phyloP scores from a whole-genome alignment of 1,140 invertebrate genomes.

The Doryteuthis pealeii region DNA sequence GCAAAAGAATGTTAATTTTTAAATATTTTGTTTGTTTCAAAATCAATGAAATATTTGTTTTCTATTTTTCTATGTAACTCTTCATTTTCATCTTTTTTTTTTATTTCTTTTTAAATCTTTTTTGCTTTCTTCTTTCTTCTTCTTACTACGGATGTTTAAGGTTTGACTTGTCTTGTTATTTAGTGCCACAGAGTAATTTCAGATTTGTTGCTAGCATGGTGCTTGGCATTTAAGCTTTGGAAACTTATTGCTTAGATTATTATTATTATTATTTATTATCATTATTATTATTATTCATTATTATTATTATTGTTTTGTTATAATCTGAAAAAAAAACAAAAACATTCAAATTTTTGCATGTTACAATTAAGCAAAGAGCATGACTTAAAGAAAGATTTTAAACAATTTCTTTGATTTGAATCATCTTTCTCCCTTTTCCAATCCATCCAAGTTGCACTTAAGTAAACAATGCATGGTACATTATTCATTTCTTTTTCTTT shows the following conservation, averaged over 20 bases:
- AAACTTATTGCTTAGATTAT: background rate
- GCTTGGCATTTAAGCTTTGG: conserved; percentile 13
- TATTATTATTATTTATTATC: no score
- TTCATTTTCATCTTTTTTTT: conserved; percentile 24
- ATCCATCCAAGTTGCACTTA: no score
- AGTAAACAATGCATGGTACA: no score
- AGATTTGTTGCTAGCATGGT: conserved; percentile 13
- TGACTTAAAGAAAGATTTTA: no score
- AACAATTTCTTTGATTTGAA: no score
- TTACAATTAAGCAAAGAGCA: background rate
- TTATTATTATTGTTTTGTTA: no score
- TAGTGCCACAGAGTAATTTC: background rate
- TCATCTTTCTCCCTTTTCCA: no score
- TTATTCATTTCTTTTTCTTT: no score
- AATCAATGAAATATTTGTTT: background rate
- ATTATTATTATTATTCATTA: no score
- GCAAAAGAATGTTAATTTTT: no score
- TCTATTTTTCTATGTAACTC: conserved; percentile 20
- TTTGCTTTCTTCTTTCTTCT: background rate
- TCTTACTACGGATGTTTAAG: conserved; percentile 9
- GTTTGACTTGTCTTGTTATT: conserved; percentile 15
- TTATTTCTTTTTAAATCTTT: conserved; percentile 13
- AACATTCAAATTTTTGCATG: background rate
- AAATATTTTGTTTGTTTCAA: no score
- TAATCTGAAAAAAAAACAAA: no score